Evolutionary conservation across 2,888 invertebrate species (phyloP), one percentile per base, ranked within the genome.

Genomic region (Athalia rosae): DNA sequence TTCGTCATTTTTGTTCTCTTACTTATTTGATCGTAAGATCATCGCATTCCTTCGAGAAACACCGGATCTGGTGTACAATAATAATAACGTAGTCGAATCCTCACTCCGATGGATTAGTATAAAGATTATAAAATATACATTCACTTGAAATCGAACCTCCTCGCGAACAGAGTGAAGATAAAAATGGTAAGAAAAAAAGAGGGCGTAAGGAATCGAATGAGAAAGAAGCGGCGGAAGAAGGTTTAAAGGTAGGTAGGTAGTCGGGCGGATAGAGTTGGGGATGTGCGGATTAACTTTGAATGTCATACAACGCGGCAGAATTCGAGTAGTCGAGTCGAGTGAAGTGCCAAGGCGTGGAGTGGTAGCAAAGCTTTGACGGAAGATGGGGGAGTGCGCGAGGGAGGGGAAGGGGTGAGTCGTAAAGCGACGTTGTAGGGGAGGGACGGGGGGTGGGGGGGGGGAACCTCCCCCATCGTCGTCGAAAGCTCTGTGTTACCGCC

Each of bases 401-500:
- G 41, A 76, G 76, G 63, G 76, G 76, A 48, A 76, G 53, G 76
- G 69, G 63, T 58, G 28, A 15, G 43, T 50, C 79, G 79, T n/a
- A 78, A 76, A 47, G 78, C 66, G 79, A 77, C 77, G 28, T 28
- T 28, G 28, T 2, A 28, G 28, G 28, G 28, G 28, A 28, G 28
- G 0, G 28, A 28, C 28, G 76, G 80, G 47, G 69, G 64, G 62
- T 43, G 69, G 73, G 67, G 79, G 76, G 77, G 58, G 76, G 69
- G 77, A 79, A 64, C 77, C 79, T 53, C 58, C 61, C 62, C 64
- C 15, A 47, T 8, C 64, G n/a, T 28, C 43, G 53, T 71, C 73
- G 73, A 73, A 61, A 73, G 73, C 59, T 73, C 73, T 15, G 64
- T 28, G 28, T 28, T 28, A 28, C 28, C 28, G 53, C 56, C 13